Evolutionary conservation across 2,888 invertebrate genomes (phyloP).

Genomic region (Dascillus cervinus): DNA sequence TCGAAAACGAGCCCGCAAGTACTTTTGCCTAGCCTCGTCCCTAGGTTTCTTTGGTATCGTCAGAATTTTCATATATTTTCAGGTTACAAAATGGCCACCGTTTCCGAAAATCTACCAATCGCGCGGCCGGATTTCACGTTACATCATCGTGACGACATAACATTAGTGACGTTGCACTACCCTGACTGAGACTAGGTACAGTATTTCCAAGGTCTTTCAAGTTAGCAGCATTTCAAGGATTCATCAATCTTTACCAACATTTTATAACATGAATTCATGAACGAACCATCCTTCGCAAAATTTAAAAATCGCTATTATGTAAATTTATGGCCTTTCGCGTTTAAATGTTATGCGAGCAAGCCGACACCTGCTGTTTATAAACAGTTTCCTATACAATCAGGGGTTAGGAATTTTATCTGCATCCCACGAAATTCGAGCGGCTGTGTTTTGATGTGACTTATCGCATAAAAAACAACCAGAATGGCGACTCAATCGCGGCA

Average conservation of each 20-base stretch:
- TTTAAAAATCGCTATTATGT: no score
- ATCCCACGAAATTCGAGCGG: no score
- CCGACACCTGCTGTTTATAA: no score
- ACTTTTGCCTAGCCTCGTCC: slow-evolving; percentile 53
- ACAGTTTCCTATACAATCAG: no score
- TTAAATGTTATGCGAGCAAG: no score
- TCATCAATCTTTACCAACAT: slow-evolving; percentile 1
- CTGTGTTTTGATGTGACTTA: no score
- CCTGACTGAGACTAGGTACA: slow-evolving; percentile 38
- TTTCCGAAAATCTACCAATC: slow-evolving; percentile 38
- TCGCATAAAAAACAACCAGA: no score
- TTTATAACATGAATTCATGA: no score
- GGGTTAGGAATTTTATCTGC: no score
- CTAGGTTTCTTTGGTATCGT: slow-evolving; percentile 29
- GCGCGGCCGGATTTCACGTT: slow-evolving; percentile 27
- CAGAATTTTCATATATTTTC: slow-evolving; percentile 43
- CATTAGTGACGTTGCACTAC: slow-evolving; percentile 39
- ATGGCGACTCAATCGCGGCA: no score
- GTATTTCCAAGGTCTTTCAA: slow-evolving; percentile 42
- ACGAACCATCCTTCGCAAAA: no score
- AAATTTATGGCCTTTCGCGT: no score
- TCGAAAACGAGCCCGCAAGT: slow-evolving; percentile 19
- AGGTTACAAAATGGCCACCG: slow-evolving; percentile 63
- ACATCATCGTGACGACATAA: slow-evolving; percentile 40
- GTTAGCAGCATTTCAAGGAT: slow-evolving; percentile 24